Evolutionary conservation across 2,888 invertebrate genomes (phyloP).

Genomic region (Lepetodrilus schrolli): DNA sequence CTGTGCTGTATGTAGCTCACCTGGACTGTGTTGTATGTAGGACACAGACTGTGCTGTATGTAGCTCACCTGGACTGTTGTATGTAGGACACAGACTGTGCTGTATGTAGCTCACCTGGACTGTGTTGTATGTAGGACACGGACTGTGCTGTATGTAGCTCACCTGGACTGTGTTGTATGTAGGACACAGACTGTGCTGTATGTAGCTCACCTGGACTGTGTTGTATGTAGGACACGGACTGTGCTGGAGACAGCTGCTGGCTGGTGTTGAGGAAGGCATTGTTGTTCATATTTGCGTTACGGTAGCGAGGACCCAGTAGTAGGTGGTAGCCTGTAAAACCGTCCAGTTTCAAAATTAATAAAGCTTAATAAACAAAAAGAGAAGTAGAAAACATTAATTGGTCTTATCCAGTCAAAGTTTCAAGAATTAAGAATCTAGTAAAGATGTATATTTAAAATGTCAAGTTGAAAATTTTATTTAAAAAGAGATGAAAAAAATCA

Average conservation of each 20-base stretch:
- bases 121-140: not conserved
- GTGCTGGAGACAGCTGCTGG: slow-evolving; percentile 34
- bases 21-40: slow-evolving; percentile 30
- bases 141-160: not conserved
- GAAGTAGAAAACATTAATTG: too few relatives aligned
- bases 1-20: not conserved
- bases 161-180: not conserved
- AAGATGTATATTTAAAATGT: too few relatives aligned
- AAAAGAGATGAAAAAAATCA: too few relatives aligned
- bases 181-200: not conserved
- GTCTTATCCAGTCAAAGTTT: too few relatives aligned
- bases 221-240: slow-evolving; percentile 30
- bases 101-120: slow-evolving; percentile 9
- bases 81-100: not conserved
- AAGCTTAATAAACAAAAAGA: not conserved
- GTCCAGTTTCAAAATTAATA: not conserved
- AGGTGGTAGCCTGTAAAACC: slow-evolving; percentile 60
- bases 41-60: slow-evolving; percentile 32
- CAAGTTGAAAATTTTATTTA: too few relatives aligned
- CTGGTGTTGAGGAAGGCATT: slow-evolving; percentile 51
- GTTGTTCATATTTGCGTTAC: slow-evolving; percentile 46
- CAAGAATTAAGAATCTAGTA: too few relatives aligned
- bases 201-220: slow-evolving; percentile 26
- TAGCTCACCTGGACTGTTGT: not conserved
- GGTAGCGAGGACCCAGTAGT: slow-evolving; percentile 57